Evolutionary conservation across 2,888 invertebrate species (phyloP).

Genomic region (Epistrophella euchroma): DNA sequence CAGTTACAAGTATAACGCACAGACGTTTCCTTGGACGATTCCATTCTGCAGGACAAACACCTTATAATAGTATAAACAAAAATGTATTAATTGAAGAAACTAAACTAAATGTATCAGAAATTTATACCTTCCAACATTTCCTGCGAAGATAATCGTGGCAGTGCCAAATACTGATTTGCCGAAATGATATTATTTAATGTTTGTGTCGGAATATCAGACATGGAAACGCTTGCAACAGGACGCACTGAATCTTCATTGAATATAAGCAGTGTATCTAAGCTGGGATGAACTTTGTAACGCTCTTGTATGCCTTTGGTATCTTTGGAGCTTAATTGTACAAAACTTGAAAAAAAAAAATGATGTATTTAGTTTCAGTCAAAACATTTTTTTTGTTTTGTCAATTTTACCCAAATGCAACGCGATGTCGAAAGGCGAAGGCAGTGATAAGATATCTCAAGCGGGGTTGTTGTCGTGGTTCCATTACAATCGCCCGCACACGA

Average conservation of each 20-base stretch:
- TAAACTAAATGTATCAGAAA: background rate
- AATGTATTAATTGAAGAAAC: background rate
- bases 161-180: constrained; percentile 93
- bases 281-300: constrained; percentile 89
- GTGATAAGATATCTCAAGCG: constrained; percentile 94
- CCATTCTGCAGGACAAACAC: constrained; percentile 94
- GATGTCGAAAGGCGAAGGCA: constrained; percentile 93
- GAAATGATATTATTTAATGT: constrained; percentile 95
- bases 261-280: constrained; percentile 92
- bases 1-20: constrained; percentile 92
- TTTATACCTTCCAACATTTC: constrained; percentile 85
- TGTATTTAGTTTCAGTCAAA: background rate
- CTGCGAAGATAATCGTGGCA: constrained; percentile 97
- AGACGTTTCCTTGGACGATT: constrained; percentile 89
- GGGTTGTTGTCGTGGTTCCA: constrained; percentile 90
- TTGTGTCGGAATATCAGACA: constrained; percentile 94
- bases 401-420: constrained; percentile 93
- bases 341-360: constrained; percentile 84
- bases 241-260: constrained; percentile 94
- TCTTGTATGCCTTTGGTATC: constrained; percentile 87
- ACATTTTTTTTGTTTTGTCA: background rate
- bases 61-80: constrained; percentile 65
- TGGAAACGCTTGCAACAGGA: constrained; percentile 94
- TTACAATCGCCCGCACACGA: constrained; percentile 94
- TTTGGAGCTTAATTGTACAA: constrained; percentile 87